Conservation (phyloP, 2,888 invertebrate genomes). For the Agrenia bidenticulata region DNA sequence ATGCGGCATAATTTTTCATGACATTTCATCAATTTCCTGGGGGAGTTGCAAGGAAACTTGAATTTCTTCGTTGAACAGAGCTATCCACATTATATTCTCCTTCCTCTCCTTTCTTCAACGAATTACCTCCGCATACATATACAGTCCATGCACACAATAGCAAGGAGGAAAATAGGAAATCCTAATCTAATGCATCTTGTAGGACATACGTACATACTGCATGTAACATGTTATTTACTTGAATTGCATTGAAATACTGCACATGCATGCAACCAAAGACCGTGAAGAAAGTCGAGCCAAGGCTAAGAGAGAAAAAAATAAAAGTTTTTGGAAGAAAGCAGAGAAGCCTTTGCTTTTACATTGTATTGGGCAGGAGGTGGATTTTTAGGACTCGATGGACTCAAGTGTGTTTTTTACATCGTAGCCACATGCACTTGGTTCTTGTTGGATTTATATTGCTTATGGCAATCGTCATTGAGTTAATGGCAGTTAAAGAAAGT, state of each 20-base stretch:
- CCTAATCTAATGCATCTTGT: not conserved
- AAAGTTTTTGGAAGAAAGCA: not conserved
- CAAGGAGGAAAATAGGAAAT: not conserved
- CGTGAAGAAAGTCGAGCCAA: slow-evolving; percentile 9
- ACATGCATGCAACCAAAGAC: slow-evolving; percentile 8
- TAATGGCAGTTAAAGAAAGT: slow-evolving; percentile 3
- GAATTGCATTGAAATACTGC: not conserved
- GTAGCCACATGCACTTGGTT: too few relatives aligned
- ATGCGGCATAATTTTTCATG: slow-evolving; percentile 50
- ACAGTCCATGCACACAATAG: too few relatives aligned
- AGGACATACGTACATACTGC: not conserved
- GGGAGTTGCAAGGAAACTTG: slow-evolving; percentile 32
- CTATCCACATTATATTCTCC: too few relatives aligned
- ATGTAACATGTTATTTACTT: not conserved
- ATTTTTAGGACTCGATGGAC: too few relatives aligned
- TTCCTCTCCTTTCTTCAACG: too few relatives aligned
- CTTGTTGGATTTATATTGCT: slow-evolving; percentile 1
- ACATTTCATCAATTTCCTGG: slow-evolving; percentile 52
- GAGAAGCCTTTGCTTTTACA: not conserved
- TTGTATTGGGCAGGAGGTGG: too few relatives aligned
- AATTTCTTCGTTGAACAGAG: too few relatives aligned
- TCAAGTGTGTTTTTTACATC: too few relatives aligned
- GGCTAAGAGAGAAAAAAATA: too few relatives aligned
- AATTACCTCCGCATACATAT: too few relatives aligned
- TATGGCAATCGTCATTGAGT: not conserved